These are phyloP conservation scores for Spodoptera picta DNA, from an alignment of 2,888 invertebrate genomes.

Conservation along the genomic window DNA sequence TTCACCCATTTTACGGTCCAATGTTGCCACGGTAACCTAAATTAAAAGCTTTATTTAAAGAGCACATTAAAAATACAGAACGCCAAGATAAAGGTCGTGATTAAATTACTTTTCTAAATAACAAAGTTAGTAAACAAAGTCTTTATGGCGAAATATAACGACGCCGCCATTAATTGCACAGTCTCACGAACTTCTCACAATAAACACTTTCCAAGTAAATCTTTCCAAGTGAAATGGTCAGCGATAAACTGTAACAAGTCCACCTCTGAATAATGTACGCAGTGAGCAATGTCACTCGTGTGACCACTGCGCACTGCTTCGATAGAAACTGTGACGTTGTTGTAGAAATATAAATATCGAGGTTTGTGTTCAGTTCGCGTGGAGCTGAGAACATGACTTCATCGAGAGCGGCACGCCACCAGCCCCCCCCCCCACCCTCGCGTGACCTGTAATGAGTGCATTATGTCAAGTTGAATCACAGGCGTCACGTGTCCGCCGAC, in stretches of 20 bases:
- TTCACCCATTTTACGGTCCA: background rate
- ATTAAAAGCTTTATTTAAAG: slow-evolving; percentile 19
- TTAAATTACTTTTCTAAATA: slow-evolving; percentile 24
- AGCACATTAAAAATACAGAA: slow-evolving; percentile 26
- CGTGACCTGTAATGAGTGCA: slow-evolving; percentile 52
- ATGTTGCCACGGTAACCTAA: slow-evolving; percentile 12
- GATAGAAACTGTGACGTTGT: slow-evolving; percentile 18
- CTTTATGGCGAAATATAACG: slow-evolving; percentile 30
- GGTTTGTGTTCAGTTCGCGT: slow-evolving; percentile 30
- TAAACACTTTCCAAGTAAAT: slow-evolving; percentile 33
- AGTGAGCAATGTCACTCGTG: slow-evolving; percentile 10
- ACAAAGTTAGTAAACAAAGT: slow-evolving; percentile 33
- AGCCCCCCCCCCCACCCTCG: slow-evolving; percentile 21
- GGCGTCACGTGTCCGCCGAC: slow-evolving; percentile 27
- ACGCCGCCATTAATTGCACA: slow-evolving; percentile 42
- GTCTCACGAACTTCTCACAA: slow-evolving; percentile 47
- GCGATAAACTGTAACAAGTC: slow-evolving; percentile 15
- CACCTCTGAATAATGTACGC: slow-evolving; percentile 17
- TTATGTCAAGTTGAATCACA: slow-evolving; percentile 48
- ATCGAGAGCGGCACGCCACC: slow-evolving; percentile 12
- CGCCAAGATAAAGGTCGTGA: slow-evolving; percentile 26
- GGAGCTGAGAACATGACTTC: slow-evolving; percentile 21
- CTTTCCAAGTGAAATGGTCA: slow-evolving; percentile 12
- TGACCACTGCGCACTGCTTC: background rate
- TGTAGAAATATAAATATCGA: slow-evolving; percentile 22